Percentiles rank a stretch among this genome's conserved stretches.
Conservation (phyloP, 2,113 vertebrate genomes). For the Centropus bengalensis region DNA sequence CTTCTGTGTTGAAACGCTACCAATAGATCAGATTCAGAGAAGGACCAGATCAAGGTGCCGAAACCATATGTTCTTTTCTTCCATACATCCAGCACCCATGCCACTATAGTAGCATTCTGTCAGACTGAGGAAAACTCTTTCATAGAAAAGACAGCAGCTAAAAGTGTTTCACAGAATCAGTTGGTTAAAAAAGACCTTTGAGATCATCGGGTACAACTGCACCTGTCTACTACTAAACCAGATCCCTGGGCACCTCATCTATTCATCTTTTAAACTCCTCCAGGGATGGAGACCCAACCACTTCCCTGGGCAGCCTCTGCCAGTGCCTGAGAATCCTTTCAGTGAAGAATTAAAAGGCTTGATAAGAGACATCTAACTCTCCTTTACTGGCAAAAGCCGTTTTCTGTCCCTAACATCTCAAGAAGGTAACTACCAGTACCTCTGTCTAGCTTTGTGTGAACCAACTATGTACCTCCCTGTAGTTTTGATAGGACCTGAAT, state of each 20-base stretch:
- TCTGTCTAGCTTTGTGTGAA: neutral
- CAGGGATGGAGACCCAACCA: too few species aligned
- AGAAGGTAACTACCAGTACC: neutral
- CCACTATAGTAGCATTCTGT: neutral
- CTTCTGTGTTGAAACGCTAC: neutral
- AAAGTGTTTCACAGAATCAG: neutral
- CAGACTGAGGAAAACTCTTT: neutral
- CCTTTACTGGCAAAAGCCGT: neutral
- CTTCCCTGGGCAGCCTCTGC: too few species aligned
- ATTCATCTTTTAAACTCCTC: too few species aligned
- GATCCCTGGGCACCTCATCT: too few species aligned
- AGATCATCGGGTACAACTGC: too few species aligned
- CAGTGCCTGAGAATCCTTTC: too few species aligned
- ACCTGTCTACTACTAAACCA: too few species aligned
- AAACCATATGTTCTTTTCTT: neutral
- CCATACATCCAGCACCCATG: neutral
- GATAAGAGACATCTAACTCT: neutral
- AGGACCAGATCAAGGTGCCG: neutral
- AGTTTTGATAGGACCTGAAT: neutral
- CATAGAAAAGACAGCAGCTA: neutral
- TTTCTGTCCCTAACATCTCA: neutral
- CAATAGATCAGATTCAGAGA: neutral
- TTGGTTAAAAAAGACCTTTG: too few species aligned
- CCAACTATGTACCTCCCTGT: neutral
- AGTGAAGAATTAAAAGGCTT: too few species aligned